Evolutionary conservation across 2,113 vertebrate genomes (phyloP).

Genomic region (Otolemur garnettii): DNA sequence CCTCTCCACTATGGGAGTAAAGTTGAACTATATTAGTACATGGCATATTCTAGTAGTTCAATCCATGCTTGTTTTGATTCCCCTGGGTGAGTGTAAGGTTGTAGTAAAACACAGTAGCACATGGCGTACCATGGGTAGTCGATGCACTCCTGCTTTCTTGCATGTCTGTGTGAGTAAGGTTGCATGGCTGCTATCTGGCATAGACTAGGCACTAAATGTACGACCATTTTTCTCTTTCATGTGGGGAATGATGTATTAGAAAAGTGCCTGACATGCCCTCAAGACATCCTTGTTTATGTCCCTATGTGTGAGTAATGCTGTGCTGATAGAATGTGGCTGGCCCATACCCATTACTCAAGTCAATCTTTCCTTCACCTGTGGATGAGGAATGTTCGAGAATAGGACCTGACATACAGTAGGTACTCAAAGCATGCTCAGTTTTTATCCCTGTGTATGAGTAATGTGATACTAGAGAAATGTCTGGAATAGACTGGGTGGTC

Average conservation of each 20-base stretch:
- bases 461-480: neutral
- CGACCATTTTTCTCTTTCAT: neutral
- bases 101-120: neutral
- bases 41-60: neutral
- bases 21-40: neutral
- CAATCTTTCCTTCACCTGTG: neutral
- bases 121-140: neutral
- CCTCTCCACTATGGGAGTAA: neutral
- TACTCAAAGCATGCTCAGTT: neutral
- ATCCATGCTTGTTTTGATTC: neutral
- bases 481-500: neutral
- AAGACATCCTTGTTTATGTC: neutral
- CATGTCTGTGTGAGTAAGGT: neutral
- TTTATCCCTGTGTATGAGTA: neutral
- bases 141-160: neutral
- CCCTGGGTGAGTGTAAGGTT: neutral
- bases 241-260: neutral
- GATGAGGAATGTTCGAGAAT: neutral
- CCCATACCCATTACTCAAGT: neutral
- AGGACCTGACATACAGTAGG: neutral
- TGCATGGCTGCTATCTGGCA: neutral
- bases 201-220: neutral
- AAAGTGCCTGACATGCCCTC: neutral
- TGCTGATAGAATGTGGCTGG: neutral
- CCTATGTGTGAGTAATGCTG: neutral